Evolutionary conservation across 1,140 invertebrate species (phyloP).

Genomic region (Caenorhabditis latens): DNA sequence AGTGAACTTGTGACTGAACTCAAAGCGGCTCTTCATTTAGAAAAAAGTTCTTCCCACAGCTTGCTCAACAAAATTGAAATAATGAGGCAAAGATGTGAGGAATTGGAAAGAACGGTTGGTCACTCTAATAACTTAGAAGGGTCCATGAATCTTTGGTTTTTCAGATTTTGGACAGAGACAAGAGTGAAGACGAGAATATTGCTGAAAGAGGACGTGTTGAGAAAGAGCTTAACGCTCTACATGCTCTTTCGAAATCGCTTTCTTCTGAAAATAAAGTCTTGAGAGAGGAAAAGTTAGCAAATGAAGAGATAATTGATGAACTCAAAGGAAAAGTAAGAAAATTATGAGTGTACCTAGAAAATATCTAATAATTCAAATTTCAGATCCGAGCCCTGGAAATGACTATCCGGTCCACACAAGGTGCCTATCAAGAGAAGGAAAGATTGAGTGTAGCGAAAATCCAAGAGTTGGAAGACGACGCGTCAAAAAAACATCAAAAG

Average conservation of each 20-base stretch:
- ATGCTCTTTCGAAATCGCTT: conserved; percentile 32
- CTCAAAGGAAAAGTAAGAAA: conserved; percentile 26
- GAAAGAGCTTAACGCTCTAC: conserved; percentile 20
- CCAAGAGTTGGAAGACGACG: not conserved
- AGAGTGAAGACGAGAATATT: conserved; percentile 4
- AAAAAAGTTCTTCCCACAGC: conserved; percentile 16
- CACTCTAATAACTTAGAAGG: not conserved
- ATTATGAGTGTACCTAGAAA: not conserved
- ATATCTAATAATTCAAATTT: not conserved
- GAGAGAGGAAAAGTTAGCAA: conserved; percentile 28
- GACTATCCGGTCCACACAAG: conserved; percentile 4
- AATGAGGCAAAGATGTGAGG: conserved; percentile 35
- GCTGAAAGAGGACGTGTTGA: conserved; percentile 19
- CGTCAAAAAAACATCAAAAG: conserved; percentile 46
- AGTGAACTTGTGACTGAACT: conserved; percentile 14
- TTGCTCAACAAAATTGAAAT: conserved; percentile 23
- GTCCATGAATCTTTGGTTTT: not conserved
- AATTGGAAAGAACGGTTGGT: conserved; percentile 15
- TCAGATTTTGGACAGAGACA: conserved; percentile 36
- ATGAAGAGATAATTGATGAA: conserved; percentile 42
- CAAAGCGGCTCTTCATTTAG: conserved; percentile 7
- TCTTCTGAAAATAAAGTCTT: conserved; percentile 15
- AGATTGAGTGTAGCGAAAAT: conserved; percentile 1
- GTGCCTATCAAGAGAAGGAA: conserved; percentile 18
- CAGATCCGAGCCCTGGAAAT: conserved; percentile 25